Evolutionary conservation across 2,113 vertebrate genomes (phyloP).

Genomic region (Chrysemys picta): DNA sequence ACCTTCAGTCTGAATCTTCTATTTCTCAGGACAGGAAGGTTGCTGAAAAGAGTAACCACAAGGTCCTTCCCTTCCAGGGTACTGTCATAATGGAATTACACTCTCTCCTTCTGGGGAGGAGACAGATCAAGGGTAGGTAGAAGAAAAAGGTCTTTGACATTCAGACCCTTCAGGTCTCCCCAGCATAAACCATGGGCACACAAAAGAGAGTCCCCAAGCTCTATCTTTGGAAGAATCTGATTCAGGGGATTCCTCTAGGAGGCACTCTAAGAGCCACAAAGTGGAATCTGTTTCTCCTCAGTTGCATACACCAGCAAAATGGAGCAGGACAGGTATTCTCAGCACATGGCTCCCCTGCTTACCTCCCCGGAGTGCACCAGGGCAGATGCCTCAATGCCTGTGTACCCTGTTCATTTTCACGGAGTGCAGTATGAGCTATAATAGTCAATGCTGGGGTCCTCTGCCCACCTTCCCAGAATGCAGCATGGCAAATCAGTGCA

Average conservation of each 20-base stretch:
- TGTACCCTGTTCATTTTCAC: too few relatives aligned
- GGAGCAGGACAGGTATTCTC: background rate
- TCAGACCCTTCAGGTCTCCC: background rate
- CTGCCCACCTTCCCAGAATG: background rate
- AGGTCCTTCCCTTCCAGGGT: too few relatives aligned
- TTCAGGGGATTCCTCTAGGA: background rate
- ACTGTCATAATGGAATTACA: background rate
- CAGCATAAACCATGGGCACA: background rate
- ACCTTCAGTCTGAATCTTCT: background rate
- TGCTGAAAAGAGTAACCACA: background rate
- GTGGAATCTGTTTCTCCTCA: background rate
- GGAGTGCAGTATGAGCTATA: background rate
- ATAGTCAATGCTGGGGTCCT: background rate
- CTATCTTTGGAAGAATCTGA: background rate
- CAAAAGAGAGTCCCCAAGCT: background rate
- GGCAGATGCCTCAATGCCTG: too few relatives aligned
- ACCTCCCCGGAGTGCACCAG: too few relatives aligned
- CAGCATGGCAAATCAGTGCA: too few relatives aligned
- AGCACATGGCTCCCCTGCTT: too few relatives aligned
- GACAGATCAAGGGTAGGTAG: background rate
- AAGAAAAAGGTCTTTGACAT: background rate
- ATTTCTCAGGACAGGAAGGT: background rate
- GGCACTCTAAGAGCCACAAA: background rate
- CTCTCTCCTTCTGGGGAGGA: background rate
- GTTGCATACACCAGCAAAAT: background rate